Percentiles rank a stretch among this genome's conserved stretches.
phyloP scores from a whole-genome alignment of 2,113 vertebrate genomes.

The Rhinichthys klamathensis region DNA sequence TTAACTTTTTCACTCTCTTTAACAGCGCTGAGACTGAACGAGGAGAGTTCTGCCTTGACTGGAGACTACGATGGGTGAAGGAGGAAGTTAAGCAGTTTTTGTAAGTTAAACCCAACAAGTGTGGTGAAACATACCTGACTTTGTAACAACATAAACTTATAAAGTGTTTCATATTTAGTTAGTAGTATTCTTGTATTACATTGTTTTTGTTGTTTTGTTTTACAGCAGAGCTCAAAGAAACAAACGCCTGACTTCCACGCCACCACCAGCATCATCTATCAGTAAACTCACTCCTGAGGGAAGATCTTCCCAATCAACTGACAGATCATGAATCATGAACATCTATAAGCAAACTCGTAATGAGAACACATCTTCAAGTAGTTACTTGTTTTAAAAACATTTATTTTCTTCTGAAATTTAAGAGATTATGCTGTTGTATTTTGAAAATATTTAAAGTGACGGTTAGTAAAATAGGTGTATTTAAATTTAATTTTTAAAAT shows the following conservation, averaged over 20 bases:
- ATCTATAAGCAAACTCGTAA: background rate
- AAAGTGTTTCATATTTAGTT: no score
- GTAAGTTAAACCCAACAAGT: background rate
- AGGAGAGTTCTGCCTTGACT: background rate
- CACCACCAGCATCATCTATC: background rate
- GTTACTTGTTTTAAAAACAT: background rate
- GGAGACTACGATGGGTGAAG: background rate
- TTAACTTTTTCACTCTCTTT: background rate
- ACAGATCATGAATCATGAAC: background rate
- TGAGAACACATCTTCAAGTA: background rate
- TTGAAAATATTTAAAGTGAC: background rate
- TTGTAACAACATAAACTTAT: no score
- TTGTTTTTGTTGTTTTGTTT: background rate
- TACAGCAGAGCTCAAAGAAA: background rate
- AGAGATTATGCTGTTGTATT: background rate
- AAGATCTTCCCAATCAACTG: background rate
- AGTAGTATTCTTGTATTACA: background rate
- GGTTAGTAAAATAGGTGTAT: background rate
- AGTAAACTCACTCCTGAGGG: background rate
- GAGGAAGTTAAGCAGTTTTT: background rate
- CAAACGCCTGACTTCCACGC: background rate
- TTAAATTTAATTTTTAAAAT: background rate
- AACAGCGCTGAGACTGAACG: background rate
- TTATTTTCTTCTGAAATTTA: background rate
- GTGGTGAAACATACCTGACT: no score